phyloP scores from a whole-genome alignment of 2,113 vertebrate species.

The Macrotus californicus region DNA sequence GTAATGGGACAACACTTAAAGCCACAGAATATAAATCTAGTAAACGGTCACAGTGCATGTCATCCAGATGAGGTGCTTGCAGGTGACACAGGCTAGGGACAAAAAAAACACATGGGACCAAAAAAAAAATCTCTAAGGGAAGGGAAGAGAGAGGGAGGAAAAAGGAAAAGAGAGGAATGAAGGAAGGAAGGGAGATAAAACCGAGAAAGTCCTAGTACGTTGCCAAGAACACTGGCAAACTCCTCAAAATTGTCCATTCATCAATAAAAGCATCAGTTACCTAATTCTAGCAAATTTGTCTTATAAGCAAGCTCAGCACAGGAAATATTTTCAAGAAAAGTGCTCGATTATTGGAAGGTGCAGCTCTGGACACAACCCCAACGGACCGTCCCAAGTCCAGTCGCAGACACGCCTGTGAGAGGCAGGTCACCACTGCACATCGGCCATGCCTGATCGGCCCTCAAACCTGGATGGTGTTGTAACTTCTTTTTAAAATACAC shows the following conservation, averaged over 20 bases:
- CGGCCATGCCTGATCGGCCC: not conserved
- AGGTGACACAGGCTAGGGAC: conserved; percentile 27
- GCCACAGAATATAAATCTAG: conserved; percentile 49
- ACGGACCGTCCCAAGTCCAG: not conserved
- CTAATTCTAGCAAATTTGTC: not conserved
- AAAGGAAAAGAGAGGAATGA: not conserved
- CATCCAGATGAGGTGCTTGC: conserved; percentile 8
- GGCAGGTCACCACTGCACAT: no score
- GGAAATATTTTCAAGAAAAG: not conserved
- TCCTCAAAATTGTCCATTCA: not conserved
- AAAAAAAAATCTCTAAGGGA: not conserved
- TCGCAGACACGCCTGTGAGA: fast-evolving
- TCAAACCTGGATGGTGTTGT: not conserved
- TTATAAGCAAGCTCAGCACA: not conserved
- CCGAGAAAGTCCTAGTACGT: not conserved
- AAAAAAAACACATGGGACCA: no score
- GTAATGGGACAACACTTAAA: conserved; percentile 63
- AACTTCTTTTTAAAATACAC: not conserved
- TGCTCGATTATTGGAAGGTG: not conserved
- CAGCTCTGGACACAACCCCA: not conserved
- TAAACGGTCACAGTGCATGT: conserved; percentile 21
- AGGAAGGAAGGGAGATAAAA: not conserved
- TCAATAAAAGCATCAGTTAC: not conserved
- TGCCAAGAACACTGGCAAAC: not conserved
- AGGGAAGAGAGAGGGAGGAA: not conserved